phyloP scores from a whole-genome alignment of 2,797 vertebrate genomes.

The Botia kubotai region DNA sequence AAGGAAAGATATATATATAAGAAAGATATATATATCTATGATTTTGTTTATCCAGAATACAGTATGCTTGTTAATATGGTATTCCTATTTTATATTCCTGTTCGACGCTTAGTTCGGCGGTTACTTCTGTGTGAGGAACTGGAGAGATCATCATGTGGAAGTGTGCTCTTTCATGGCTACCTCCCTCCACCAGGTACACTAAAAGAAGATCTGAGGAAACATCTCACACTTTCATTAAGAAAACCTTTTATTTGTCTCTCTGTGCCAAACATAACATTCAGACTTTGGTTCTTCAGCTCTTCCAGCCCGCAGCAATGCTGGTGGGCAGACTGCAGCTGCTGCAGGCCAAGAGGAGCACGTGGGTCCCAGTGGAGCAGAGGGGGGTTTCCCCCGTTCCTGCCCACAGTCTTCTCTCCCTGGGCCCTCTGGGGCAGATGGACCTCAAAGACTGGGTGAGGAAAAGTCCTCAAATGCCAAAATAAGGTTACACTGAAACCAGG shows the following conservation, averaged over 20 bases:
- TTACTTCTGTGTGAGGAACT: slow-evolving; percentile 95
- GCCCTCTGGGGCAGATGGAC: slow-evolving; percentile 75
- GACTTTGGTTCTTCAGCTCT: slow-evolving; percentile 77
- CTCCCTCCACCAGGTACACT: slow-evolving; percentile 92
- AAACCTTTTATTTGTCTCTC: not conserved
- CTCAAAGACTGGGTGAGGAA: slow-evolving; percentile 83
- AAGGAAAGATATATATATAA: no score
- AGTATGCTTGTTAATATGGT: not conserved
- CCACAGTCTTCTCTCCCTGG: slow-evolving; percentile 81
- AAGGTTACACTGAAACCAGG: not conserved
- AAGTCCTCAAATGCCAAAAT: not conserved
- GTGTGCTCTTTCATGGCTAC: slow-evolving; percentile 97
- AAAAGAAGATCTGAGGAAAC: slow-evolving; percentile 6
- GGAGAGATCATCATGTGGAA: slow-evolving; percentile 96
- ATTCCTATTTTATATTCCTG: not conserved
- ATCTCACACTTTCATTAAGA: not conserved
- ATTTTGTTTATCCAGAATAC: not conserved
- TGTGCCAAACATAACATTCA: slow-evolving; percentile 7
- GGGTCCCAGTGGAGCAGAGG: slow-evolving; percentile 80
- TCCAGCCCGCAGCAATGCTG: slow-evolving; percentile 86
- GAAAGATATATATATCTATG: not conserved
- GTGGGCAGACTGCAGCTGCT: slow-evolving; percentile 62
- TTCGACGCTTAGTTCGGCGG: slow-evolving; percentile 81
- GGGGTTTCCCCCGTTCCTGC: slow-evolving; percentile 72
- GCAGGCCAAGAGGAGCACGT: slow-evolving; percentile 75